Conservation (phyloP, 2,797 vertebrate species). For the Loris lydekkerianus region DNA sequence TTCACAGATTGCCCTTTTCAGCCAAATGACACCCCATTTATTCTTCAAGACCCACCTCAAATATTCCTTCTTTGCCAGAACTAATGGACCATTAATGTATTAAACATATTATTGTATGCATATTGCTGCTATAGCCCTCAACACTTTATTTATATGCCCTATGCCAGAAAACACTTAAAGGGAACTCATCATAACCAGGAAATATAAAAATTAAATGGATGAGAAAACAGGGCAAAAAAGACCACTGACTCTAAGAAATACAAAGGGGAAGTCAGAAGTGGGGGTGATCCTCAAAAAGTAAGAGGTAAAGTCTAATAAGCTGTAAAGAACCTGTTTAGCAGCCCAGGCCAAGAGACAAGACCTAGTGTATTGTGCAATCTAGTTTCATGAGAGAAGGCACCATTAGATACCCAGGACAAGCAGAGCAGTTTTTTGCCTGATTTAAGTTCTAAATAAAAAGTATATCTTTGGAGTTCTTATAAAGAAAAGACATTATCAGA, state of each 20-base stretch:
- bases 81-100: background rate
- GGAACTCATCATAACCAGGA: background rate
- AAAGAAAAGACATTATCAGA: background rate
- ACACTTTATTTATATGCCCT: background rate
- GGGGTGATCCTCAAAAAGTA: background rate
- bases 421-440: background rate
- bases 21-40: background rate
- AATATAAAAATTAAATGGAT: background rate
- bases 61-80: background rate
- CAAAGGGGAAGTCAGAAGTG: background rate
- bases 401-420: background rate
- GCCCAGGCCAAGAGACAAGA: background rate
- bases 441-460: background rate
- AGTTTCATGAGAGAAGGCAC: conserved; percentile 22
- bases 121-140: background rate
- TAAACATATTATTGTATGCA: conserved; percentile 16
- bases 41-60: conserved; percentile 6
- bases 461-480: background rate
- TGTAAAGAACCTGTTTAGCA: background rate
- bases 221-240: background rate
- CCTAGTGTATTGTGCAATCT: background rate
- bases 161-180: conserved; percentile 48
- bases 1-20: background rate
- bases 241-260: background rate
- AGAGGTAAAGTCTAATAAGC: background rate